These are phyloP conservation scores for Hydrophis major DNA, from an alignment of 2,797 vertebrate species.

Conservation along the genomic window DNA sequence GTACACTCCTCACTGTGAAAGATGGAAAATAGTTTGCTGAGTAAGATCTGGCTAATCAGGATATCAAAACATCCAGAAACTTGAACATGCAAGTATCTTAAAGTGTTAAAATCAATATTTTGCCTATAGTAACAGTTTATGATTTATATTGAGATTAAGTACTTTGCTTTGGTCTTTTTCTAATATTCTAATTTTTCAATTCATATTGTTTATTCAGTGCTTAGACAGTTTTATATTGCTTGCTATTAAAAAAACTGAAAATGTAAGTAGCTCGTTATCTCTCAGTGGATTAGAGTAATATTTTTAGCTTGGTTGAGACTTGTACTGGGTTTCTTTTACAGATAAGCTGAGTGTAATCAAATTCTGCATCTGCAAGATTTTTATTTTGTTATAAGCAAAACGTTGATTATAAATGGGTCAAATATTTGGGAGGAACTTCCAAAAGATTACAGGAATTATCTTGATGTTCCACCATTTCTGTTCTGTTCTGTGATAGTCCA, in stretches of 20 bases:
- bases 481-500: neutral
- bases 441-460: neutral
- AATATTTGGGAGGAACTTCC: neutral
- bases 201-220: constrained; percentile 27
- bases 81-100: neutral
- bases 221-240: constrained; percentile 40
- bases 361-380: constrained; percentile 37
- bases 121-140: neutral
- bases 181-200: constrained; percentile 14
- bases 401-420: neutral
- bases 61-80: neutral
- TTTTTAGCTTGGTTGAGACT: constrained; percentile 43
- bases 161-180: constrained; percentile 19
- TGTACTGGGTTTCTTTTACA: constrained; percentile 43
- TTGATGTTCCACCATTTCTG: neutral
- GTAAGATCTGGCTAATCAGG: neutral
- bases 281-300: constrained; percentile 28
- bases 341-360: constrained; percentile 39
- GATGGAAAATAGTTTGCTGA: neutral
- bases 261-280: constrained; percentile 39
- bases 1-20: neutral
- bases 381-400: constrained; percentile 37
- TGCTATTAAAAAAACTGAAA: constrained; percentile 55
- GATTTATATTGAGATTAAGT: constrained; percentile 15
- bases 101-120: neutral